Evolutionary conservation across 2,113 vertebrate species (phyloP), one percentile per base, ranked within the genome.

Genomic region (Xenopus laevis): DNA sequence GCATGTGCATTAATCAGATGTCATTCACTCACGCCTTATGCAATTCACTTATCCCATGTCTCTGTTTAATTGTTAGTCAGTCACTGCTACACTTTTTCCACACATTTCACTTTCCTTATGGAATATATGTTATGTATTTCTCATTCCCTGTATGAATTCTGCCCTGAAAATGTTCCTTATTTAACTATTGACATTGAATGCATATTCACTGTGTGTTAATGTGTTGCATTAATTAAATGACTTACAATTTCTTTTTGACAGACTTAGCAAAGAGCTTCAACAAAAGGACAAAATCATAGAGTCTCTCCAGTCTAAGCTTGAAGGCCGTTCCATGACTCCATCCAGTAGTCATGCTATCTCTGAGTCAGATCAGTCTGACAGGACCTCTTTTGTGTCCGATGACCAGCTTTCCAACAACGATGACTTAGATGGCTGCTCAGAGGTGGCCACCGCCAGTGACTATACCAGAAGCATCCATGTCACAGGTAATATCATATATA

Each of bases 221-320:
- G 23, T 27, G 23, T 27, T 27, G 23, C 33, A 40, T 40, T 40
- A 6, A 6, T 40, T 40, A 40, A 6, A 40, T 40, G 33, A 40
- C 33, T 3, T 40, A 40, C 33, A 8, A 0, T 16, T 55, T 55
- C 5, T 12, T 16, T 50, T 40, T 69, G 53, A 0, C 83, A 98
- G 96, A 82, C 89, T 98, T 33, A 96, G 90, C 79, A 88, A 78
- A 73, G 94, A 98, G 80, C 92, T 96, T 12, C 93, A 94, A 79
- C 92, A 96, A 81, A 97, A 96, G 83, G 93, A 97, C 67, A 92
- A 93, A 60, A 80, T 95, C 82, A 97, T 96, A 8, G 89, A 96
- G 78, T 91, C 87, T n/a, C 88, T 96, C 8, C 92, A 91, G 47
- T 86, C 90, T 10, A 93, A 94, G 81, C 88, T 97, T 78, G 91